Evolutionary conservation across 2,888 invertebrate genomes (phyloP).

Genomic region (Heterodera filipjevi): DNA sequence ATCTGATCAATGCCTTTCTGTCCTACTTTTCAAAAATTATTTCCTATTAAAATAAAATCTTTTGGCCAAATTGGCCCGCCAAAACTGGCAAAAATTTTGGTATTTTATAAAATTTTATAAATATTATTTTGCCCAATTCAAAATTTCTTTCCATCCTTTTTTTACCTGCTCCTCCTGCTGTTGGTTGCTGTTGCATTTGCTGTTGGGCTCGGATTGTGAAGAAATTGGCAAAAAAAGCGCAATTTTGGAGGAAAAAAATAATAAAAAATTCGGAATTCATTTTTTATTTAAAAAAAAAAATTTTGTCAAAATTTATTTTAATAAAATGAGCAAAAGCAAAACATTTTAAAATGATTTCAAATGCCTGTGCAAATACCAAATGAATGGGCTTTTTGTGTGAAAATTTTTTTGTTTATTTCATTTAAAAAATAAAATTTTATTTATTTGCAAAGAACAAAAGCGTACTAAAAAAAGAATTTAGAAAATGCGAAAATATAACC

Average conservation of each 20-base stretch:
- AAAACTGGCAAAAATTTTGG: too few relatives aligned
- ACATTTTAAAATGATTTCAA: not conserved
- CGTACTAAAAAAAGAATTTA: not conserved
- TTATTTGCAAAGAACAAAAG: not conserved
- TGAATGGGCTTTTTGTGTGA: not conserved
- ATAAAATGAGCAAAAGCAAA: not conserved
- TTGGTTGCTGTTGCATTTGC: not conserved
- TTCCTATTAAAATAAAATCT: too few relatives aligned
- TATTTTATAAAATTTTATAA: too few relatives aligned
- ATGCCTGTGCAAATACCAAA: not conserved
- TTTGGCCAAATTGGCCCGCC: too few relatives aligned
- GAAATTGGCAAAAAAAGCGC: not conserved
- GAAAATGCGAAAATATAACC: not conserved
- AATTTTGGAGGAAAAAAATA: not conserved
- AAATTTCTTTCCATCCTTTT: too few relatives aligned
- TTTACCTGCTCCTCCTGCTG: too few relatives aligned
- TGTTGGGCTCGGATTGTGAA: not conserved
- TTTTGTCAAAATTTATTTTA: not conserved
- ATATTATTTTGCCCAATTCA: too few relatives aligned
- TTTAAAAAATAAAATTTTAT: not conserved
- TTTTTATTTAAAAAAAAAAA: not conserved
- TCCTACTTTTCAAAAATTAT: too few relatives aligned
- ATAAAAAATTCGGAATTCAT: not conserved
- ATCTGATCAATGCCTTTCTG: too few relatives aligned
- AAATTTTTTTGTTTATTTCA: slow-evolving; percentile 2